Evolutionary conservation across 2,797 vertebrate genomes (phyloP), one percentile per base, ranked within the genome.

Genomic region (Argentina silus): DNA sequence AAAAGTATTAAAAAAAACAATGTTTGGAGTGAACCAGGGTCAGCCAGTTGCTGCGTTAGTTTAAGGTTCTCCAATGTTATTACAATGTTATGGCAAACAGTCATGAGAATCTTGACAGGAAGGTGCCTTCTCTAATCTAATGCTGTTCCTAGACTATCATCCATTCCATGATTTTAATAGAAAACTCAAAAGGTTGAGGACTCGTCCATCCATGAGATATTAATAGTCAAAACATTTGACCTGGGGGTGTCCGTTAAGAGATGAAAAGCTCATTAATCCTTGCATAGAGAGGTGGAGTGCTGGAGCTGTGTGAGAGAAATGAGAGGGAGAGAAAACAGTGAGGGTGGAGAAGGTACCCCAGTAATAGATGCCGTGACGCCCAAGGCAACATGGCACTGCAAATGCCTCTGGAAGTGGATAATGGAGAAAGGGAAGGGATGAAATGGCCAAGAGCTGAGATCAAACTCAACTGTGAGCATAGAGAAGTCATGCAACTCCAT

Each of bases 351-450:
- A 81, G 73, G 63, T 64, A 67, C 74, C 78, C 15, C 56, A 19
- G 78, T 83, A 80, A 89, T 83, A 72, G 82, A 82, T 81, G 77
- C 77, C 77, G 74, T 78, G 67, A 76, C 59, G n/a, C 50, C 69
- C 70, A 51, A 19, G 6, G 64, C 73, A 65, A 66, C 76, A 23
- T 62, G 53, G 63, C 56, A 73, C 64, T 67, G 71, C 78, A 75
- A 82, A 80, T 74, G 50, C 0, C 11, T 44, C 60, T 76, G 74
- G 56, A 73, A 81, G 75, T 81, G 67, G 82, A 85, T 87, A 83
- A 84, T 84, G 23, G 78, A 83, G 75, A 73, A 36, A 80, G 74
- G 74, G 83, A 82, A 53, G 75, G 36, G 42, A 43, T 61, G 45
- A 71, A 70, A 53, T 55, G 42, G 23, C 2, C 7, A 7, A 17